Percentiles rank a stretch among this genome's conserved stretches.
Conservation (phyloP, 2,888 invertebrate genomes). For the Isotomurus palustris region DNA sequence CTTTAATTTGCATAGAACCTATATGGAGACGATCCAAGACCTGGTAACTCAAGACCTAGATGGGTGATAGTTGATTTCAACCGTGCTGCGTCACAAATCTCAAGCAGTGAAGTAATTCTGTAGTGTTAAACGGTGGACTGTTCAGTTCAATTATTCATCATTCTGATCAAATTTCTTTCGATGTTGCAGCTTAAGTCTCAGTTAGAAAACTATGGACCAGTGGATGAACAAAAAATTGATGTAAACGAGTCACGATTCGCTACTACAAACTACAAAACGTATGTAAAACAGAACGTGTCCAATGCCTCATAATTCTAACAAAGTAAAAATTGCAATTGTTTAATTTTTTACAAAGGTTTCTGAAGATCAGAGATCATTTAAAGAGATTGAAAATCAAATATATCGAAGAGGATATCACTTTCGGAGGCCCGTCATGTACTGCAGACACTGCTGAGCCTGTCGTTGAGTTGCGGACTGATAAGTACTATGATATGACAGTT, state of each 20-base stretch:
- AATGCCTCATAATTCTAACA: conserved; percentile 24
- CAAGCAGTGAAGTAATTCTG: not conserved
- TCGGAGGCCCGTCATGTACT: too few relatives aligned
- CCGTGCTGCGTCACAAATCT: too few relatives aligned
- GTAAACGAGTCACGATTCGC: conserved; percentile 7
- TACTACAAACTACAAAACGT: conserved; percentile 16
- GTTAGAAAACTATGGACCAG: conserved; percentile 5
- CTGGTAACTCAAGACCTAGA: conserved; percentile 12
- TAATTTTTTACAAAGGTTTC: too few relatives aligned
- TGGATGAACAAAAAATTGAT: conserved; percentile 6
- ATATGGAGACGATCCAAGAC: conserved; percentile 13
- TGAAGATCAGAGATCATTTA: too few relatives aligned
- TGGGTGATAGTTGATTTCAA: conserved; percentile 18
- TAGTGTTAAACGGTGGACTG: not conserved
- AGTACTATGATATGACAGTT: not conserved
- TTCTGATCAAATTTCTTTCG: not conserved
- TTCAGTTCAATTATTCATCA: not conserved
- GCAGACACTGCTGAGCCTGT: too few relatives aligned
- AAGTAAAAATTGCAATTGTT: conserved; percentile 21
- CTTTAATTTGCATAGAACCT: conserved; percentile 7
- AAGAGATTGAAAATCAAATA: too few relatives aligned
- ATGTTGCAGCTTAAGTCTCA: conserved; percentile 3
- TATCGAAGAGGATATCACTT: too few relatives aligned
- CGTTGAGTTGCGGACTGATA: too few relatives aligned
- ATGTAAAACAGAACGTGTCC: too few relatives aligned